phyloP scores from a whole-genome alignment of 1,140 invertebrate species.

The Harpegnathos saltator region DNA sequence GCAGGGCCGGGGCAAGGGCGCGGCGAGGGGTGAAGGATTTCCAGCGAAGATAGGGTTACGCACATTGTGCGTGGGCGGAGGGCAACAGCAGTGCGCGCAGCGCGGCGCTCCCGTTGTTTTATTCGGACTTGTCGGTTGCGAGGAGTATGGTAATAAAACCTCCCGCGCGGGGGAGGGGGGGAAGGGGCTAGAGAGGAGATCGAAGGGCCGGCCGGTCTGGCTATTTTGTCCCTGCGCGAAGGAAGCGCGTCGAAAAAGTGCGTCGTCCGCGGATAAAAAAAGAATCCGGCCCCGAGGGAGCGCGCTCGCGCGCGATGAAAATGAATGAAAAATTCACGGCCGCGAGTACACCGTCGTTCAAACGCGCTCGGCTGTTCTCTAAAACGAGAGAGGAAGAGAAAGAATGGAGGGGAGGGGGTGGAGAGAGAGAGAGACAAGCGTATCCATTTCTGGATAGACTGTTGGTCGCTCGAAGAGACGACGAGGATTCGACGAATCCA shows the following conservation, averaged over 20 bases:
- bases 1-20: conserved; percentile 26
- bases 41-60: conserved; percentile 71
- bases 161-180: not conserved
- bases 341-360: not conserved
- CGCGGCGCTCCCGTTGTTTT: conserved; percentile 61
- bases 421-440: too few relatives aligned
- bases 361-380: too few relatives aligned
- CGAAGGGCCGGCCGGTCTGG: not conserved
- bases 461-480: too few relatives aligned
- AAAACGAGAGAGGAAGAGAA: too few relatives aligned
- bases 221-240: conserved; percentile 47
- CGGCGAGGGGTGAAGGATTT: conserved; percentile 58
- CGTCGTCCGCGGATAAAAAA: conserved; percentile 42
- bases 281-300: conserved; percentile 43
- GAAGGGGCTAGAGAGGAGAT: too few relatives aligned
- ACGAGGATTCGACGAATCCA: too few relatives aligned
- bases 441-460: too few relatives aligned
- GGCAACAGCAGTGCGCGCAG: conserved; percentile 49
- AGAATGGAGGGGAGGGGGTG: too few relatives aligned
- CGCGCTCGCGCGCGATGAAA: conserved; percentile 38
- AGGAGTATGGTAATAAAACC: conserved; percentile 73
- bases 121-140: conserved; percentile 67
- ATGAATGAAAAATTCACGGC: conserved; percentile 57
- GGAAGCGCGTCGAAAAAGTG: conserved; percentile 41
- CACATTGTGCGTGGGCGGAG: conserved; percentile 70